phyloP scores from a whole-genome alignment of 2,113 vertebrate species.

The Meriones unguiculatus region DNA sequence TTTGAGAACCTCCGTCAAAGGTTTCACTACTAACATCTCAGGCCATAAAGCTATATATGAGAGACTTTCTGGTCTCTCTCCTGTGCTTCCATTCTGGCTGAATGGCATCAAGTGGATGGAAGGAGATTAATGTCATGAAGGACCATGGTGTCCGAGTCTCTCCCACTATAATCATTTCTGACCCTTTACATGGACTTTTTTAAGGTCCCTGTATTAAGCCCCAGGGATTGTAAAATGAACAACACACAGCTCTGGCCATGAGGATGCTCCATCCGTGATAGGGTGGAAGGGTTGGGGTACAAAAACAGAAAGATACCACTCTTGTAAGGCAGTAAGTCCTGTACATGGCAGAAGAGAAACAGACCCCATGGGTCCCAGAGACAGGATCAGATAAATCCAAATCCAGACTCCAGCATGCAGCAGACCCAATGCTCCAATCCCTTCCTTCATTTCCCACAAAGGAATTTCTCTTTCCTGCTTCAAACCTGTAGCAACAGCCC shows the following conservation, averaged over 20 bases:
- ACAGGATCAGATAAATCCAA: background rate
- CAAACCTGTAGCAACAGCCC: too few relatives aligned
- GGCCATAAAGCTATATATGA: background rate
- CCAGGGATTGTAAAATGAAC: background rate
- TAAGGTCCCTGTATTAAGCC: too few relatives aligned
- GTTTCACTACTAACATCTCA: fast-evolving
- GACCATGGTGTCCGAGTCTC: background rate
- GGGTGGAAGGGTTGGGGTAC: background rate
- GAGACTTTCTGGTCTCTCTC: background rate
- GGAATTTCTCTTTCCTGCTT: too few relatives aligned
- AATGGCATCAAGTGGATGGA: background rate
- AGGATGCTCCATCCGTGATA: background rate
- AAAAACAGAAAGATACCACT: background rate
- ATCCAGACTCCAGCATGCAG: fast-evolving
- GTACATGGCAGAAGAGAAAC: fast-evolving
- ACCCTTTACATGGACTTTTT: background rate
- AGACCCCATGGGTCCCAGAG: background rate
- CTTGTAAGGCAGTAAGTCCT: fast-evolving
- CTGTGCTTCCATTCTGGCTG: fast-evolving
- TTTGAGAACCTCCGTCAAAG: background rate
- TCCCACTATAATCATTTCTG: background rate
- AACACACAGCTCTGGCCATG: too few relatives aligned
- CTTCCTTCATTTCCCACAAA: fast-evolving
- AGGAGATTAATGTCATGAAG: background rate
- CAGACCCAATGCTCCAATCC: background rate